These are phyloP conservation scores for Phocoena sinus DNA, from an alignment of 2,113 vertebrate genomes.

Conservation along the genomic window DNA sequence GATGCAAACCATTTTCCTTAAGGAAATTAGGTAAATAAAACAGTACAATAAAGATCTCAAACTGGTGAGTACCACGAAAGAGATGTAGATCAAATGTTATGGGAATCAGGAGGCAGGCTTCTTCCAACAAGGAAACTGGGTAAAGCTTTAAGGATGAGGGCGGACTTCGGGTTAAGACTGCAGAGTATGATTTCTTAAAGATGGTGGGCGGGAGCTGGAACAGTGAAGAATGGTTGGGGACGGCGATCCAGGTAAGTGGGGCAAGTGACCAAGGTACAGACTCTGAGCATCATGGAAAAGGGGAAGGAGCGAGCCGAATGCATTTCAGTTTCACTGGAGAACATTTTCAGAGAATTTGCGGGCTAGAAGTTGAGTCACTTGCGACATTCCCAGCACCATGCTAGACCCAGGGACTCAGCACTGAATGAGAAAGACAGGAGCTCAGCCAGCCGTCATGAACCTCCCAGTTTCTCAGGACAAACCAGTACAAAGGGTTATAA, in stretches of 20 bases:
- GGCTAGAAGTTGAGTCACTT: neutral
- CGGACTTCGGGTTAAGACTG: neutral
- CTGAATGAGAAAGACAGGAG: neutral
- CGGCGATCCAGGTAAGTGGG: no score
- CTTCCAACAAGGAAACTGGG: neutral
- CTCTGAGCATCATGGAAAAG: neutral
- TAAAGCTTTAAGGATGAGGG: neutral
- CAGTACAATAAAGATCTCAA: neutral
- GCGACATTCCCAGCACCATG: neutral
- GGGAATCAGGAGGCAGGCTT: neutral
- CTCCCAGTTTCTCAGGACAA: neutral
- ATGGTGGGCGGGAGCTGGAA: neutral
- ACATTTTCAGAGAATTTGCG: neutral
- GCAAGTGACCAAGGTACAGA: neutral
- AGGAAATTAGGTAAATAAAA: neutral
- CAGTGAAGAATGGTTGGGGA: neutral
- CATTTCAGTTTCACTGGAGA: neutral
- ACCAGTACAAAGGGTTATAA: neutral
- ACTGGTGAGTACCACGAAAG: neutral
- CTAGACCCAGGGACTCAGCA: neutral
- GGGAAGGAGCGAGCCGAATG: rapidly evolving
- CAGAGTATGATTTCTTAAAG: neutral
- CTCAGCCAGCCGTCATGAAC: rapidly evolving
- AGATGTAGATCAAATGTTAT: neutral
- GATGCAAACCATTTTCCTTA: neutral